A percentile compares a stretch with the other conserved stretches of the same genome.
Conservation (phyloP, 1,140 invertebrate species). For the Drosophila baimaii region DNA sequence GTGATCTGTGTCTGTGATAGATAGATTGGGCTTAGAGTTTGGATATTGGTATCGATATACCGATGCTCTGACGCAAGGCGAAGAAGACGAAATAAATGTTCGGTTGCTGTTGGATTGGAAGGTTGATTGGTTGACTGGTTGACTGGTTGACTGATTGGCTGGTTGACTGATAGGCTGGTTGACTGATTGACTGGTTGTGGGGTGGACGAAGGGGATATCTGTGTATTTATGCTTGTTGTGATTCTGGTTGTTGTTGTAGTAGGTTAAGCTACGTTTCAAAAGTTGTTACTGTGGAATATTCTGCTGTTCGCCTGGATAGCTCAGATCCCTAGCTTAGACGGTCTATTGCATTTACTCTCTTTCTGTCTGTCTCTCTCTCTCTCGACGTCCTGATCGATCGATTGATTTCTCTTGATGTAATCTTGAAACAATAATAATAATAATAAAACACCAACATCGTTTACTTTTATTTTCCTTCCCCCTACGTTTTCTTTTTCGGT, state of each 20-base stretch:
- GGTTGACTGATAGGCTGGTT: conserved; percentile 26
- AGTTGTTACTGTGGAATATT: conserved; percentile 33
- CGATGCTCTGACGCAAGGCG: conserved; percentile 46
- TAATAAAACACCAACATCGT: conserved; percentile 57
- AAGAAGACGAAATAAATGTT: conserved; percentile 62
- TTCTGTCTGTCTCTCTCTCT: conserved; percentile 16
- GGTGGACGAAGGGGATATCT: conserved; percentile 43
- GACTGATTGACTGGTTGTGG: conserved; percentile 38
- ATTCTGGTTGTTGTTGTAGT: conserved; percentile 49
- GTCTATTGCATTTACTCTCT: conserved; percentile 49
- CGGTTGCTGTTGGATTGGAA: conserved; percentile 45
- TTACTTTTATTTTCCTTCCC: conserved; percentile 22
- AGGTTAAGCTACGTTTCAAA: conserved; percentile 29
- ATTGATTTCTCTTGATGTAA: conserved; percentile 21
- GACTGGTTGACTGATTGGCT: conserved; percentile 32
- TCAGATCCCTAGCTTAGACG: conserved; percentile 42
- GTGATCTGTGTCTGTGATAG: conserved; percentile 16
- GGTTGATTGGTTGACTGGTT: conserved; percentile 46
- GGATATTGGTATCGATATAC: conserved; percentile 16
- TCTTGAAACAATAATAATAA: conserved; percentile 38
- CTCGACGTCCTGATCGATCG: conserved; percentile 9
- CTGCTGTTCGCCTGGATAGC: conserved; percentile 36
- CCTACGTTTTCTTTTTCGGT: conserved; percentile 38
- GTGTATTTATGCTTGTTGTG: conserved; percentile 77
- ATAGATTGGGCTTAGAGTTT: conserved; percentile 18